Conservation (phyloP, 2,113 vertebrate genomes). For the Pseudorasbora parva region DNA sequence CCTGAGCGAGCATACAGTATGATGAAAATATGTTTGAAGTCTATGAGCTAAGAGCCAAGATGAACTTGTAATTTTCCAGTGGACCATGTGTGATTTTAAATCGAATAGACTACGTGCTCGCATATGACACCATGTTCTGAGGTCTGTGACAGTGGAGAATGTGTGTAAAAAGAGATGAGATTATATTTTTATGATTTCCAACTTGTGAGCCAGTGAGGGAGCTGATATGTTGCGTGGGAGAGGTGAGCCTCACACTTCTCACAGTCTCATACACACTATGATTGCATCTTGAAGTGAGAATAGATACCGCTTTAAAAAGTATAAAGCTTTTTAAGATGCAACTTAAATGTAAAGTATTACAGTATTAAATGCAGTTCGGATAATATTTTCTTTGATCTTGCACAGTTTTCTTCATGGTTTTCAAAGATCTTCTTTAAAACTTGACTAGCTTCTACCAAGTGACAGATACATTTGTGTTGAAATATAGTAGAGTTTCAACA, state of each 20-base stretch:
- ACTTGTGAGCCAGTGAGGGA: constrained; percentile 14
- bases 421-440: neutral
- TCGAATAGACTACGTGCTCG: neutral
- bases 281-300: neutral
- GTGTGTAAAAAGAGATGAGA: neutral
- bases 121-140: neutral
- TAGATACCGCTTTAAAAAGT: neutral
- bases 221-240: constrained; percentile 36
- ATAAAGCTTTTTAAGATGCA: neutral
- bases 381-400: neutral
- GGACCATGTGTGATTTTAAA: constrained; percentile 21
- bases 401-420: neutral
- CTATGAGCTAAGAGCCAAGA: neutral
- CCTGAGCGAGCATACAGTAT: neutral
- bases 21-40: neutral
- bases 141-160: constrained; percentile 5
- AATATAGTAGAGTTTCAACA: neutral
- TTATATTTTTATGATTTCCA: constrained; percentile 10
- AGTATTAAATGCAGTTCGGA: neutral
- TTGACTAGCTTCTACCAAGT: neutral
- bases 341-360: neutral
- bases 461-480: neutral
- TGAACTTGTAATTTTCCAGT: neutral
- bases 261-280: neutral
- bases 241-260: constrained; percentile 15